Evolutionary conservation across 1,140 invertebrate genomes (phyloP).

Genomic region (Drosophila oshimai): DNA sequence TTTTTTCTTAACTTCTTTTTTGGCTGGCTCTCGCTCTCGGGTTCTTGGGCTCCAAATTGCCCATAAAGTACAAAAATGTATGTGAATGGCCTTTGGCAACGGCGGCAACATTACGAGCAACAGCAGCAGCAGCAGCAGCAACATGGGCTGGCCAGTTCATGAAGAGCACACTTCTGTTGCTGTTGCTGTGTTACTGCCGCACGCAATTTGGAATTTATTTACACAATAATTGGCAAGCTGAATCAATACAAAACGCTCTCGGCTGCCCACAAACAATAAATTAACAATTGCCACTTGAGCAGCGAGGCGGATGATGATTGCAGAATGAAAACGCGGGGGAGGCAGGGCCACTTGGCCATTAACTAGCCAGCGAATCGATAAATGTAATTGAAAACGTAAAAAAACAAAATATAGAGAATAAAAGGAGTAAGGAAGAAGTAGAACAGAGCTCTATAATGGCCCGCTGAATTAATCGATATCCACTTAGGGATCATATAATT

Average conservation of each 20-base stretch:
- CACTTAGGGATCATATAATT: constrained; percentile 15
- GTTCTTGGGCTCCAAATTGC: constrained; percentile 54
- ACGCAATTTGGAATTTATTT: constrained; percentile 79
- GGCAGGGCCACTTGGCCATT: not conserved
- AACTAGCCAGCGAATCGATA: too few species aligned
- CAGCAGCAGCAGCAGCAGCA: not conserved
- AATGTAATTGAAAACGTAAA: constrained; percentile 35
- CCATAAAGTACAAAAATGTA: constrained; percentile 75
- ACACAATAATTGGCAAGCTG: constrained; percentile 77
- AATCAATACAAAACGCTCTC: constrained; percentile 70
- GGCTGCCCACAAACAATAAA: constrained; percentile 68
- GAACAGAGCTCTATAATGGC: not conserved
- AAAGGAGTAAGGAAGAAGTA: not conserved
- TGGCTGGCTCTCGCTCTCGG: constrained; percentile 19
- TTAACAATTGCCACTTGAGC: constrained; percentile 63
- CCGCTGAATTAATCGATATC: constrained; percentile 9
- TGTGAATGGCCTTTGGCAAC: constrained; percentile 57
- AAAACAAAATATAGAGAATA: not conserved
- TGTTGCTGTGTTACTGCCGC: constrained; percentile 37
- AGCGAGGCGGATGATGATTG: not conserved
- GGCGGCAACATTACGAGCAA: constrained; percentile 12
- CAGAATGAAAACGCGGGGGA: not conserved
- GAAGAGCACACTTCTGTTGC: constrained; percentile 46
- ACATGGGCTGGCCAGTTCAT: constrained; percentile 38
- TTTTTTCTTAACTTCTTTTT: not conserved